Conservation (phyloP, 2,888 invertebrate species). For the Drosophila borealis region DNA sequence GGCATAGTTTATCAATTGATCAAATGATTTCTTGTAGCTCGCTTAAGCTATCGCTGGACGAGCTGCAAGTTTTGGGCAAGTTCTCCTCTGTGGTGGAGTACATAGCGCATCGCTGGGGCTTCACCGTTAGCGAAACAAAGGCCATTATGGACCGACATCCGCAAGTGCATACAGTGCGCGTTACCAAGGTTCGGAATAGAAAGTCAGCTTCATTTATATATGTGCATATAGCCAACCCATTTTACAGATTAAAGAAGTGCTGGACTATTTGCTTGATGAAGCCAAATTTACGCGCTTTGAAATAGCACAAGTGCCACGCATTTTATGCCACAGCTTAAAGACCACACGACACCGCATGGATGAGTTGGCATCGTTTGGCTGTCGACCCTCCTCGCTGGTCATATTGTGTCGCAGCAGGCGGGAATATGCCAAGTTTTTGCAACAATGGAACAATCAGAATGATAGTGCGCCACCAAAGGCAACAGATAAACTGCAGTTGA, state of each 20-base stretch:
- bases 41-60: constrained; percentile 80
- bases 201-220: background rate
- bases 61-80: constrained; percentile 86
- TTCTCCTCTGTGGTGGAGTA: constrained; percentile 86
- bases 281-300: constrained; percentile 86
- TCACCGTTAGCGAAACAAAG: constrained; percentile 85
- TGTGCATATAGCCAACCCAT: background rate
- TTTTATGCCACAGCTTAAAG: constrained; percentile 86
- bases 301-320: constrained; percentile 86
- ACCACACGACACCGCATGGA: constrained; percentile 86
- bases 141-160: constrained; percentile 86
- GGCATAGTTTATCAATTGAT: background rate
- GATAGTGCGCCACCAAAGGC: background rate
- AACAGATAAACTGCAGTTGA: constrained; percentile 6
- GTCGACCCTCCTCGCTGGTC: constrained; percentile 86
- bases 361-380: constrained; percentile 85
- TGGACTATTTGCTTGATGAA: constrained; percentile 87
- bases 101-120: constrained; percentile 86
- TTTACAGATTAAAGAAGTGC: constrained; percentile 86
- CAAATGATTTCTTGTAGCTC: constrained; percentile 71
- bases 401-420: constrained; percentile 87
- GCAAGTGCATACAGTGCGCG: constrained; percentile 86
- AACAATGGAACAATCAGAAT: constrained; percentile 74
- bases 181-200: constrained; percentile 85
- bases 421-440: constrained; percentile 86